phyloP scores from a whole-genome alignment of 2,113 vertebrate genomes.

The Uria lomvia region DNA sequence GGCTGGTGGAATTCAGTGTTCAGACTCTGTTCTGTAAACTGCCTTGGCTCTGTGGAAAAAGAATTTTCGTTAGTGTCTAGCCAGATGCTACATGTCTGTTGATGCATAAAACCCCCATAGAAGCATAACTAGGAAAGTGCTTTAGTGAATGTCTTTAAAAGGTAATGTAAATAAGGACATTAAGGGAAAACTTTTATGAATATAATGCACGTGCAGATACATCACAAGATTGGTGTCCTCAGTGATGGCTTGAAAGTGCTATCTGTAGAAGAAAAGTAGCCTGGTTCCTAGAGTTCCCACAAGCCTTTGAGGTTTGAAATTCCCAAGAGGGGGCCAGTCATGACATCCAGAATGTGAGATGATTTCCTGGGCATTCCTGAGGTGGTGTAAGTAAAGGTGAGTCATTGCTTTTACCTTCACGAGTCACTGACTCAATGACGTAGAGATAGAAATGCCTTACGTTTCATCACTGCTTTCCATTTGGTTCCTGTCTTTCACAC shows the following conservation, averaged over 20 bases:
- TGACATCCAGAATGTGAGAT: background rate
- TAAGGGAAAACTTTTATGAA: background rate
- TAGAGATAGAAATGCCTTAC: background rate
- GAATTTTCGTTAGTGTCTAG: background rate
- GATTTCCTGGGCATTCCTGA: background rate
- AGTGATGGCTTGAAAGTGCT: background rate
- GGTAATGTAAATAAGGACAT: background rate
- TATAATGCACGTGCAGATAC: accelerated
- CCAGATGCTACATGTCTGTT: background rate
- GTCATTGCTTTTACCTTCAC: background rate
- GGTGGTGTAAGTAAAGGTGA: background rate
- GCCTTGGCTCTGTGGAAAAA: background rate
- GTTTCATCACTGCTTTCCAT: background rate
- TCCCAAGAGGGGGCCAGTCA: background rate
- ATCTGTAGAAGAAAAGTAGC: background rate
- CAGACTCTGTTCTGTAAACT: background rate
- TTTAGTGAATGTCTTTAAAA: background rate
- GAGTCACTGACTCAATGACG: background rate
- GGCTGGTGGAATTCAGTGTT: background rate
- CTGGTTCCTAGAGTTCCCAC: background rate
- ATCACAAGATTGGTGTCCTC: background rate
- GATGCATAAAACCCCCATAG: background rate
- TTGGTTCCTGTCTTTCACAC: background rate
- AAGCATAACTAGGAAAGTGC: background rate
- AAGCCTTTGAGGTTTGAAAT: background rate